phyloP scores from a whole-genome alignment of 2,113 vertebrate species.

The Pithys albifrons region DNA sequence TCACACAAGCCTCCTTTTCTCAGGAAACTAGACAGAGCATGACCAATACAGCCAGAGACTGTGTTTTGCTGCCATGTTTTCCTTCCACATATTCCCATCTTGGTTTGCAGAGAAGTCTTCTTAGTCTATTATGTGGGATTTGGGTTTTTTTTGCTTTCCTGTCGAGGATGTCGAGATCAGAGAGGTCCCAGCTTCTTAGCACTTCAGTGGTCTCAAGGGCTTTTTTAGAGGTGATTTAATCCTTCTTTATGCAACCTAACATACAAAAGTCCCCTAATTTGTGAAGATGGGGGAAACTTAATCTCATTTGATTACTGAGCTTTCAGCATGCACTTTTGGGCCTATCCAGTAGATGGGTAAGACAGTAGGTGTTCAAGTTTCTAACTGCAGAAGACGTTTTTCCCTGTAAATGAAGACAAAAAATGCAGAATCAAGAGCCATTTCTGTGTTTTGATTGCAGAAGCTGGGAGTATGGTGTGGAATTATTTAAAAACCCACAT shows the following conservation, averaged over 20 bases:
- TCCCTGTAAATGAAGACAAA: slow-evolving; percentile 24
- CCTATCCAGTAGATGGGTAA: background rate
- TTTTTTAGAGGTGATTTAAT: slow-evolving; percentile 22
- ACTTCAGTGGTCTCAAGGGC: background rate
- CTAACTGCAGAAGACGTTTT: background rate
- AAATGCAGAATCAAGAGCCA: slow-evolving; percentile 45
- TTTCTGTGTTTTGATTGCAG: slow-evolving; percentile 59
- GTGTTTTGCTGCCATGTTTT: background rate
- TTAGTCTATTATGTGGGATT: background rate
- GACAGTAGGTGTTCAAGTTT: slow-evolving; percentile 6
- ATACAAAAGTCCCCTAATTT: background rate
- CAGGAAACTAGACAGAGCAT: background rate
- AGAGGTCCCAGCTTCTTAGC: background rate
- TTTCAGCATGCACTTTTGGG: background rate
- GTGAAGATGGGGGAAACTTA: background rate
- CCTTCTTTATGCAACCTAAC: background rate
- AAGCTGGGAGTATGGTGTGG: slow-evolving; percentile 1
- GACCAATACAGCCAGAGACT: background rate
- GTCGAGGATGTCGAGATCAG: background rate
- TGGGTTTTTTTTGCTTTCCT: background rate
- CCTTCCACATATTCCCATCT: accelerated
- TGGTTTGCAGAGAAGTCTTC: background rate
- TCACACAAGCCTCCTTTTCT: background rate
- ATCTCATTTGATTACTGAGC: background rate
- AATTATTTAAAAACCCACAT: slow-evolving; percentile 47